Base-by-base conservation (phyloP, 2,797 vertebrate species). In the Leontopithecus rosalia region DNA sequence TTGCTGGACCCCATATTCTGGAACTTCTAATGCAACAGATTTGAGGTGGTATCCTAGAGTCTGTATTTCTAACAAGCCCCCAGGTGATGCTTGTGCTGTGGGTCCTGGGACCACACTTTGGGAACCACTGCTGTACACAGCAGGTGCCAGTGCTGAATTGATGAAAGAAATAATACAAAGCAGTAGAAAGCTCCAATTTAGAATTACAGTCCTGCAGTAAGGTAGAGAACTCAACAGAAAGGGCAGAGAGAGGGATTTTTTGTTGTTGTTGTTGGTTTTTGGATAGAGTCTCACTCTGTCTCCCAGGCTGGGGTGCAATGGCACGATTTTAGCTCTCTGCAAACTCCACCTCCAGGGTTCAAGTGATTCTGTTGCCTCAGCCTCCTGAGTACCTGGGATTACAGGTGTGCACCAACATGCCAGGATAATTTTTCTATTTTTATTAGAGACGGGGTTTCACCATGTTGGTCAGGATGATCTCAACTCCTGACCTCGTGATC, bases 31-130 rank as follows among this genome's bases (percentile, higher is more conserved):
- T 9, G 24, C 1, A 1, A 9, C 17, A 57, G 67, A 36, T 61
- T 41, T 75, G 58, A 58, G 20, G 4, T 7, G 46, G 41, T 14
- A 5, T 15, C 33, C 48, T 15, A 39, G 43, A 19, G 22, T n/a
- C 13, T 12, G 8, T 1, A 0, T 79, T 22, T 58, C 79, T 41
- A 11, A 9, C 12, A 19, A 0, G 6, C 1, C 14, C 17, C 77
- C 0, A 0, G 28, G 52, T 5, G 2, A 15, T 1, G 19, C 20
- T 41, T 5, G 0, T 2, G 2, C 5, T 8, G 11, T 26, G 4
- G 43, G 39, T 14, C 2, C 33, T 0, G 1, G 79, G 24, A 30
- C n/a, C 50, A 1, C 17, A 10, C 7, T 41, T 57, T 36, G 39
- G 64, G 52, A 73, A 48, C 2, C 12, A 33, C 10, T 36, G 41